Conservation (phyloP, 2,888 invertebrate species). For the Prosopocoilus inquinatus region DNA sequence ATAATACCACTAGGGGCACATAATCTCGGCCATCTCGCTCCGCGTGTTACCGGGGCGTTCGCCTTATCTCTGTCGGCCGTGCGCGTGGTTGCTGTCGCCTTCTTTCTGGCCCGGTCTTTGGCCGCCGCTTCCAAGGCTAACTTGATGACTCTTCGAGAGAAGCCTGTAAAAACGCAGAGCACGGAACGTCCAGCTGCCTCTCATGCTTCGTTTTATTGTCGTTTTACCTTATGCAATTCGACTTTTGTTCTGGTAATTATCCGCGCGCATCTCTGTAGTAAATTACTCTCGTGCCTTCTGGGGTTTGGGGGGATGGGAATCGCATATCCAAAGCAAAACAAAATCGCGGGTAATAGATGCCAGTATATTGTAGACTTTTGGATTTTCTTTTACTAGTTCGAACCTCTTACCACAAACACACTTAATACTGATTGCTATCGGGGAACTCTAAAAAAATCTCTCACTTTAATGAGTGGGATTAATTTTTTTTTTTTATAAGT, state of each 20-base stretch:
- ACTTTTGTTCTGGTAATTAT: not conserved
- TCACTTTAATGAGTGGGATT: too few species aligned
- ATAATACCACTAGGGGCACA: slow-evolving; percentile 2
- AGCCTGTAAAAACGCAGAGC: slow-evolving; percentile 6
- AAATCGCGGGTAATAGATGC: too few species aligned
- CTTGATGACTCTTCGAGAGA: slow-evolving; percentile 20
- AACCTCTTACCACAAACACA: too few species aligned
- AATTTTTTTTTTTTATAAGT: too few species aligned
- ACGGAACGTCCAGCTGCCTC: slow-evolving; percentile 8
- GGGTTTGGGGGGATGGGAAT: too few species aligned
- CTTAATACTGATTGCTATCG: too few species aligned
- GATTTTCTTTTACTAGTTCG: too few species aligned
- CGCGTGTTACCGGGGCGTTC: not conserved
- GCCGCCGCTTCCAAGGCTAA: slow-evolving; percentile 33
- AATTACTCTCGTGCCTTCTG: too few species aligned
- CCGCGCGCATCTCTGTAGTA: too few species aligned
- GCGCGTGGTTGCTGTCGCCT: slow-evolving; percentile 13
- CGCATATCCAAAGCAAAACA: too few species aligned
- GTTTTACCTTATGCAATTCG: slow-evolving; percentile 3
- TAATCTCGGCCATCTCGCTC: slow-evolving; percentile 1
- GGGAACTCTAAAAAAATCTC: too few species aligned
- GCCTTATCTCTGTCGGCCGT: slow-evolving; percentile 7
- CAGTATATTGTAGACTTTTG: too few species aligned
- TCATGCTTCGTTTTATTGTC: slow-evolving; percentile 10
- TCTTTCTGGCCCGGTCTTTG: slow-evolving; percentile 34